Evolutionary conservation across 1,140 invertebrate genomes (phyloP).

Genomic region (Drosophila athabasca): DNA sequence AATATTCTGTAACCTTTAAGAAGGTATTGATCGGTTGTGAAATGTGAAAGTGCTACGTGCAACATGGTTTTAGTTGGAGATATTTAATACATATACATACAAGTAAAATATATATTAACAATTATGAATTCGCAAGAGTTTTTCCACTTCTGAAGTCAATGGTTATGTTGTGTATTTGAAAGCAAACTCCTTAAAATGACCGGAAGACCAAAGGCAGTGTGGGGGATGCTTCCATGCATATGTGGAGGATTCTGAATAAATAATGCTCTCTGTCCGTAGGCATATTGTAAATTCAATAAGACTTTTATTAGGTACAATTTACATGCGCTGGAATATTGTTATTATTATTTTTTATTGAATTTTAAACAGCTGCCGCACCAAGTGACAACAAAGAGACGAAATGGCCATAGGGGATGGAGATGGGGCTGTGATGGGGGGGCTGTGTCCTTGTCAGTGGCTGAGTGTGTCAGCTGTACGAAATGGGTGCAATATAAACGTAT

Average conservation of each 20-base stretch:
- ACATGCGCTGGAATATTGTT: conserved; percentile 58
- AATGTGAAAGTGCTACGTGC: too few relatives aligned
- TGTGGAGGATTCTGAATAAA: conserved; percentile 9
- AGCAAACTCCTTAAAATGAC: too few relatives aligned
- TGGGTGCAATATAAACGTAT: conserved; percentile 64
- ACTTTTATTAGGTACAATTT: conserved; percentile 78
- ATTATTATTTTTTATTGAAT: conserved; percentile 67
- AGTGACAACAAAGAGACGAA: conserved; percentile 56
- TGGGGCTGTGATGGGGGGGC: conserved; percentile 1
- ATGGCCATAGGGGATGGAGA: conserved; percentile 29
- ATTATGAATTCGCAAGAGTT: too few relatives aligned
- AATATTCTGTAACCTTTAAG: too few relatives aligned
- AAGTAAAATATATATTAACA: too few relatives aligned
- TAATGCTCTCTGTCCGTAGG: conserved; percentile 41
- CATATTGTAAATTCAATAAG: conserved; percentile 65
- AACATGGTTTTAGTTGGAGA: too few relatives aligned
- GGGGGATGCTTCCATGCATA: background rate
- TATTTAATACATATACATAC: too few relatives aligned
- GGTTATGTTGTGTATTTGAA: too few relatives aligned
- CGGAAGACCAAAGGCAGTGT: too few relatives aligned
- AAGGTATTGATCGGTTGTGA: too few relatives aligned
- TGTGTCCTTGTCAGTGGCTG: conserved; percentile 14
- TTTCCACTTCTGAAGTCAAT: too few relatives aligned
- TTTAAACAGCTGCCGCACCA: conserved; percentile 72
- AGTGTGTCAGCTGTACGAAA: conserved; percentile 68